Percentiles rank a stretch among this genome's conserved stretches.
Evolutionary conservation across 2,113 vertebrate species (phyloP).

Genomic region (Misgurnus anguillicaudatus): DNA sequence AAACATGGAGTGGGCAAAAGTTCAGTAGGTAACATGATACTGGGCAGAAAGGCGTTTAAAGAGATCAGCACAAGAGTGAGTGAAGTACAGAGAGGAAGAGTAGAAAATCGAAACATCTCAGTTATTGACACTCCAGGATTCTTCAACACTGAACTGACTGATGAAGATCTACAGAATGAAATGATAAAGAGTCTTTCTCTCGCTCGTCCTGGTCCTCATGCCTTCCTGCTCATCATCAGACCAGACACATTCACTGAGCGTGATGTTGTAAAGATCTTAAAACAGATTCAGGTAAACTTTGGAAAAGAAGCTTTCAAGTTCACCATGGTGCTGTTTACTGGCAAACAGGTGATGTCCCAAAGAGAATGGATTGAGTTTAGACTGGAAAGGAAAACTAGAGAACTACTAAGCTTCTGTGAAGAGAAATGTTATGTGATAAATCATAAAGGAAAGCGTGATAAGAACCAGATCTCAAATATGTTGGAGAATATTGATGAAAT

Average conservation of each 20-base stretch:
- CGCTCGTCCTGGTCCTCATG: slow-evolving; percentile 43
- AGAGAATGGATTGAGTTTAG: not conserved
- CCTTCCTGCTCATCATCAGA: slow-evolving; percentile 48
- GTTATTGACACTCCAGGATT: slow-evolving; percentile 59
- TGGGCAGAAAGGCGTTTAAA: slow-evolving; percentile 18
- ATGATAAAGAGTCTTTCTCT: slow-evolving; percentile 53
- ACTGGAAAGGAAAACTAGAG: not conserved
- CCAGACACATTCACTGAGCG: slow-evolving; percentile 14
- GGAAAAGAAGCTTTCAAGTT: slow-evolving; percentile 35
- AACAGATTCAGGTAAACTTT: slow-evolving; percentile 28
- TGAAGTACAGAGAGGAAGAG: not conserved
- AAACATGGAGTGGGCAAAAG: slow-evolving; percentile 23
- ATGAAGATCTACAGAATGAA: slow-evolving; percentile 59
- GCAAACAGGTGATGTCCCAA: slow-evolving; percentile 38
- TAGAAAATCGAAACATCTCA: slow-evolving; percentile 11
- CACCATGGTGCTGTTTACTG: slow-evolving; percentile 50
- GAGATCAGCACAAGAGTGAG: not conserved
- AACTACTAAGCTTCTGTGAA: not conserved
- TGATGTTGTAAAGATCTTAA: not conserved
- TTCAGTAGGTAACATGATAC: slow-evolving; percentile 5
- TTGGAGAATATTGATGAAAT: slow-evolving; percentile 42
- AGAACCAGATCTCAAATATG: slow-evolving; percentile 31
- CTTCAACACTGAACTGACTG: slow-evolving; percentile 38
- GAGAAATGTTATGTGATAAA: slow-evolving; percentile 12
- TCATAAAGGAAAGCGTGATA: slow-evolving; percentile 7